phyloP scores from a whole-genome alignment of 2,797 vertebrate species.

The Todus mexicanus region DNA sequence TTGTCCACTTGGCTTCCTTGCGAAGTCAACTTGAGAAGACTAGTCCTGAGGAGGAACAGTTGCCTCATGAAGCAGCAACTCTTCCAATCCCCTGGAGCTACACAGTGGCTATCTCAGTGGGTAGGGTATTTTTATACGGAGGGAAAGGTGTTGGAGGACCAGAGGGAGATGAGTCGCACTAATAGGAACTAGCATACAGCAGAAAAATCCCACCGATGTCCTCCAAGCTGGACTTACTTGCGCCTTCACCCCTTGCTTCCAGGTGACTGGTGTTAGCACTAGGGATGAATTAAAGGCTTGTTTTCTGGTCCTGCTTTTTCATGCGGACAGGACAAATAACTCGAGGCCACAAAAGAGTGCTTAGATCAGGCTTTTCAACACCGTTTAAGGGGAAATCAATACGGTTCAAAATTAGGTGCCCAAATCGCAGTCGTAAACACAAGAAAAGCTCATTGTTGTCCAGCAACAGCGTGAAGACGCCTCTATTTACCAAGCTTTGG shows the following conservation, averaged over 20 bases:
- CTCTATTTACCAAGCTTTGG: not conserved
- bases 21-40: not conserved
- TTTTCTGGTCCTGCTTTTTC: slow-evolving; percentile 31
- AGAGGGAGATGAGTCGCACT: not conserved
- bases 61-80: not conserved
- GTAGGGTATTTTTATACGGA: fast-evolving
- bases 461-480: not conserved
- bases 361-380: slow-evolving; percentile 40
- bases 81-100: not conserved
- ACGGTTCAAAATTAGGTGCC: not conserved
- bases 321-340: slow-evolving; percentile 38
- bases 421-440: slow-evolving; percentile 30
- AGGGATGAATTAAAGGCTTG: not conserved
- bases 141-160: not conserved
- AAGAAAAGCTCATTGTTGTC: not conserved
- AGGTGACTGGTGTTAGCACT: not conserved
- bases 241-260: not conserved
- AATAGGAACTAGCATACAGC: not conserved
- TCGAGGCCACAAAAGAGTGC: slow-evolving; percentile 19
- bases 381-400: slow-evolving; percentile 26
- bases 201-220: not conserved
- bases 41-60: not conserved
- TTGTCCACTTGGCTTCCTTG: not conserved
- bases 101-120: fast-evolving
- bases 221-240: not conserved